Percentiles rank a stretch among this genome's conserved stretches.
phyloP scores from a whole-genome alignment of 2,797 vertebrate species.

The Trematocara caparti region DNA sequence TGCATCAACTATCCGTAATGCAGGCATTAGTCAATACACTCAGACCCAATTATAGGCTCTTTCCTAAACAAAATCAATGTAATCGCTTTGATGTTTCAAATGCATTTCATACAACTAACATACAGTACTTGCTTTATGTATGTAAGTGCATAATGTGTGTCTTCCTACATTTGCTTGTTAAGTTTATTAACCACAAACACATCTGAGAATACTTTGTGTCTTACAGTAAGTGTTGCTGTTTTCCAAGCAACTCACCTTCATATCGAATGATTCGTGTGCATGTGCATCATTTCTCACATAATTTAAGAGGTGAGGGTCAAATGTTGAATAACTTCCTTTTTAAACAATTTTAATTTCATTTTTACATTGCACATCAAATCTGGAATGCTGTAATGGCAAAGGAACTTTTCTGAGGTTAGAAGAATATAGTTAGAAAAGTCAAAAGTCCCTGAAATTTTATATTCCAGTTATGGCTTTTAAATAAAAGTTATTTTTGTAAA shows the following conservation, averaged over 20 bases:
- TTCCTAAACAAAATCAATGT: conserved; percentile 30
- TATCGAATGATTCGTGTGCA: background rate
- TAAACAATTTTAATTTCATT: background rate
- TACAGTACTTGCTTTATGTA: background rate
- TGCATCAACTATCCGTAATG: conserved; percentile 45
- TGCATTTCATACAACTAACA: conserved; percentile 40
- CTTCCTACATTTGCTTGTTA: background rate
- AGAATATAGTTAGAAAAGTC: background rate
- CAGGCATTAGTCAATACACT: conserved; percentile 61
- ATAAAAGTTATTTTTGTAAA: background rate
- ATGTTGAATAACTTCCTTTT: background rate
- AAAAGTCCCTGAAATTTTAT: background rate
- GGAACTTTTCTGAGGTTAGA: background rate
- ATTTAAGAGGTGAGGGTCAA: background rate
- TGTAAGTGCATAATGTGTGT: background rate
- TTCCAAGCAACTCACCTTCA: background rate
- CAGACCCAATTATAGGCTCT: conserved; percentile 66
- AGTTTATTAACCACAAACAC: background rate
- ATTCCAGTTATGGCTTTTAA: background rate
- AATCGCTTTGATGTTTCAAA: conserved; percentile 42
- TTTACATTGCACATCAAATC: background rate
- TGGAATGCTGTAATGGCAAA: accelerated
- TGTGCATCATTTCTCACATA: background rate
- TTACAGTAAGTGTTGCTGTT: background rate
- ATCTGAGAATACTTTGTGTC: background rate